phyloP scores from a whole-genome alignment of 2,113 vertebrate genomes.

The Grallaria varia region DNA sequence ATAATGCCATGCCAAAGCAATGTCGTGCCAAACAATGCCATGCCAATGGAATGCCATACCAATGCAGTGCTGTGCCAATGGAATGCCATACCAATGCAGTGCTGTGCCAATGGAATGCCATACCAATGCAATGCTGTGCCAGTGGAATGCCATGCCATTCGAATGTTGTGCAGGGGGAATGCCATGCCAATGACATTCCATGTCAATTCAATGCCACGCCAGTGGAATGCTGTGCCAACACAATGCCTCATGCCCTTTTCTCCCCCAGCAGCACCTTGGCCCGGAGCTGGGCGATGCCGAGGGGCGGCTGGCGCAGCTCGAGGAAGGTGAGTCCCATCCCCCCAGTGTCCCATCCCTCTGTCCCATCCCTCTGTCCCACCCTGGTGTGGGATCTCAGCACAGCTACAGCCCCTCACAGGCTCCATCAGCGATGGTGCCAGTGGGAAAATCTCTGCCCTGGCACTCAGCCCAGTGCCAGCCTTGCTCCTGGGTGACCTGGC shows the following conservation, averaged over 20 bases:
- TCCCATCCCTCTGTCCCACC: rapidly evolving
- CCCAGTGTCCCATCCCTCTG: rapidly evolving
- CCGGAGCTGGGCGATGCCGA: slow-evolving; percentile 63
- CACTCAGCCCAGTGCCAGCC: not conserved
- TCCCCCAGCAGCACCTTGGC: slow-evolving; percentile 46
- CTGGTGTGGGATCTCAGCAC: rapidly evolving
- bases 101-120: too few species aligned
- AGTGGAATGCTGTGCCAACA: rapidly evolving
- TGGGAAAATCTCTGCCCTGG: not conserved
- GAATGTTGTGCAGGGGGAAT: too few species aligned
- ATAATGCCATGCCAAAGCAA: too few species aligned
- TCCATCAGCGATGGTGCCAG: rapidly evolving
- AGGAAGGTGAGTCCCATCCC: slow-evolving; percentile 68
- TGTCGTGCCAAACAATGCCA: not conserved
- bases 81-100: not conserved
- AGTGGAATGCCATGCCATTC: not conserved
- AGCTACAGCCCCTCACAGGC: not conserved
- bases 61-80: too few species aligned
- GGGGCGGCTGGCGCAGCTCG: slow-evolving; percentile 67
- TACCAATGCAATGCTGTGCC: too few species aligned
- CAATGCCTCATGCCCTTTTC: rapidly evolving
- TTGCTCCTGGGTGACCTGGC: not conserved
- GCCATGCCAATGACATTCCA: rapidly evolving
- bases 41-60: too few species aligned
- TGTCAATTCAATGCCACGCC: rapidly evolving